Conservation (phyloP, 2,888 invertebrate species). For the Netelia virgata region DNA sequence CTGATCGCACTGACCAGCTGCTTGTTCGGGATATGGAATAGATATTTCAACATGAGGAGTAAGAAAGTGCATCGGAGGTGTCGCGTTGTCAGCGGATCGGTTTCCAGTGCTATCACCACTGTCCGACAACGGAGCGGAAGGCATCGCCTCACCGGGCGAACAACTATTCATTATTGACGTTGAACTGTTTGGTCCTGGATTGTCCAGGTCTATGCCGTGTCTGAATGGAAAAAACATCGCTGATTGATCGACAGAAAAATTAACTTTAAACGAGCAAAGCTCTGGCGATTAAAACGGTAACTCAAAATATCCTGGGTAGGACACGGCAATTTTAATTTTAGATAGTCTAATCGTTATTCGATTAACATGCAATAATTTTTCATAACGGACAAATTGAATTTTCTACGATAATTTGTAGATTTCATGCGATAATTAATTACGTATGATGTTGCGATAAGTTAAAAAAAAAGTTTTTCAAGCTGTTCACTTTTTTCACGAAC, state of each 20-base stretch:
- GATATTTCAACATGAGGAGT: constrained; percentile 97
- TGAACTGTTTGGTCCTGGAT: constrained; percentile 93
- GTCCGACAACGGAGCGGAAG: constrained; percentile 92
- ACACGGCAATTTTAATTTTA: too few species aligned
- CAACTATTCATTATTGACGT: constrained; percentile 90
- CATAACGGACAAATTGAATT: too few species aligned
- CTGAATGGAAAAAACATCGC: constrained; percentile 83
- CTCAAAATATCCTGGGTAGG: too few species aligned
- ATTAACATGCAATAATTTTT: too few species aligned
- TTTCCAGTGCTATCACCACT: constrained; percentile 93
- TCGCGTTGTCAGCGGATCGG: constrained; percentile 93
- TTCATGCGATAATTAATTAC: background rate
- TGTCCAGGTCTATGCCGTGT: constrained; percentile 95
- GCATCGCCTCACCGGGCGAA: constrained; percentile 88
- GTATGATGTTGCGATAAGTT: background rate
- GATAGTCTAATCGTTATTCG: too few species aligned
- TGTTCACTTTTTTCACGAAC: constrained; percentile 83
- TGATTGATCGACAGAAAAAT: constrained; percentile 20
- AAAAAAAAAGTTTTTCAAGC: background rate
- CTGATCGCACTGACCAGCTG: constrained; percentile 80
- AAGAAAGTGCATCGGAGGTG: constrained; percentile 96
- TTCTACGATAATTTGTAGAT: background rate
- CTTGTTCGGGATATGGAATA: constrained; percentile 93
- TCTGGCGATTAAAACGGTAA: too few species aligned
- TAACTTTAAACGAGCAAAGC: background rate